Evolutionary conservation across 1,140 invertebrate species (phyloP), one percentile per base, ranked within the genome.

Genomic region (Cepaea nemoralis): DNA sequence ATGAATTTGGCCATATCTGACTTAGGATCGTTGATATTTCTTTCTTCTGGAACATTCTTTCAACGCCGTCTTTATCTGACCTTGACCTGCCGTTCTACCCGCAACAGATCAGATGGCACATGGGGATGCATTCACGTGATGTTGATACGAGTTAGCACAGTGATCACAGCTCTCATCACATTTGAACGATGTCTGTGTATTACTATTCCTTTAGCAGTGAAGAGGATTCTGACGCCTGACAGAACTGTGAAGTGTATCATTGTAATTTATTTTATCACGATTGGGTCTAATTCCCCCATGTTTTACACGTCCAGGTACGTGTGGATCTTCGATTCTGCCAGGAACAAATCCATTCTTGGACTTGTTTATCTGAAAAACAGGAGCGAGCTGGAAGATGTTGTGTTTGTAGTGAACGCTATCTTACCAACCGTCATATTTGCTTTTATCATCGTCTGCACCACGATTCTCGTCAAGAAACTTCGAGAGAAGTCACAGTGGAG

Each of bases 121-220:
- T 50, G 8, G 69, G 69, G n/a, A 10, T 70, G 69, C 31, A 12
- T 35, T 6, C n/a, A 70, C 16, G 14, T 33, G 12, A 33, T 33
- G 12, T 33, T 70, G 16, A 70, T 35, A 3, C 5, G 69, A 35
- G 69, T 70, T 12, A 70, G 69, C 24, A 35, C n/a, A 8, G 19
- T 16, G 3, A 70, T 70, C 69, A 70, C 69, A 22, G 69, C 69
- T 70, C 12, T 35, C 16, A 35, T 70, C 12, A 70, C 69, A 3
- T 70, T 70, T 70, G 69, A 70, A 24, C 69, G 69, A n/a, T n/a
- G n/a, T n/a, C n/a, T n/a, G n/a, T n/a, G n/a, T n/a, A n/a, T n/a
- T n/a, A n/a, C n/a, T n/a, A 39, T 70, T 19, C 69, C 69, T 70
- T 35, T 70, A 19, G 39, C 33, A 35, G 69, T 70, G 10, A 70